Evolutionary conservation across 2,797 vertebrate genomes (phyloP).

Genomic region (Cirrhinus mrigala): DNA sequence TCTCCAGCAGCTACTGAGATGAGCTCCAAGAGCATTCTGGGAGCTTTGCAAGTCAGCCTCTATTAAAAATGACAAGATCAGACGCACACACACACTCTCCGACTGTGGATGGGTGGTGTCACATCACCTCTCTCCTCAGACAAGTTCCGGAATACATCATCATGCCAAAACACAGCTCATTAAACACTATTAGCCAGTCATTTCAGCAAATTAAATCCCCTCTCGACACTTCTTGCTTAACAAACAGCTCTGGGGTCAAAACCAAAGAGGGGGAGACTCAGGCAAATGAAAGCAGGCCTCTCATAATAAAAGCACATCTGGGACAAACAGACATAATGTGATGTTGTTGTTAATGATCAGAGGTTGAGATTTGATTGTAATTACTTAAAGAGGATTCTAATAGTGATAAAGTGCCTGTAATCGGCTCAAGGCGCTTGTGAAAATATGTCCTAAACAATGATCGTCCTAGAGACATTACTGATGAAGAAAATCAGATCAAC

Average conservation of each 20-base stretch:
- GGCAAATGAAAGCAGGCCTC: conserved; percentile 70
- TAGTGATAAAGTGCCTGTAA: conserved; percentile 52
- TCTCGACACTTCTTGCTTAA: conserved; percentile 73
- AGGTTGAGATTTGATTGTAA: conserved; percentile 71
- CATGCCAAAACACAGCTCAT: conserved; percentile 80
- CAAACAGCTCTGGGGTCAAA: conserved; percentile 73
- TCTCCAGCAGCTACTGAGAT: conserved; percentile 68
- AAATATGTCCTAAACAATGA: conserved; percentile 46
- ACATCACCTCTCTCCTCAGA: conserved; percentile 72
- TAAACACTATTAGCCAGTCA: conserved; percentile 83
- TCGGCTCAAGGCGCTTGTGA: conserved; percentile 45
- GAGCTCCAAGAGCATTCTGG: conserved; percentile 55
- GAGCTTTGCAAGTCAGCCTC: conserved; percentile 70
- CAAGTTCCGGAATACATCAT: conserved; percentile 73
- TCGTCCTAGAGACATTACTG: conserved; percentile 12
- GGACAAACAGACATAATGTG: conserved; percentile 70
- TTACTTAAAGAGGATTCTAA: conserved; percentile 64
- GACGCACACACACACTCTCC: conserved; percentile 20
- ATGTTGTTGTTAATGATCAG: conserved; percentile 70
- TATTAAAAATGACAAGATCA: conserved; percentile 73
- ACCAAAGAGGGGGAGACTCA: conserved; percentile 55
- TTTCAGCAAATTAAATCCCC: conserved; percentile 79
- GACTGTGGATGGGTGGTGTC: conserved; percentile 71
- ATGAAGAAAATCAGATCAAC: conserved; percentile 40
- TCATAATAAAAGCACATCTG: conserved; percentile 72